These are phyloP conservation scores for Hydrotaea cyrtoneurina DNA, from an alignment of 2,888 invertebrate genomes.

Conservation along the genomic window DNA sequence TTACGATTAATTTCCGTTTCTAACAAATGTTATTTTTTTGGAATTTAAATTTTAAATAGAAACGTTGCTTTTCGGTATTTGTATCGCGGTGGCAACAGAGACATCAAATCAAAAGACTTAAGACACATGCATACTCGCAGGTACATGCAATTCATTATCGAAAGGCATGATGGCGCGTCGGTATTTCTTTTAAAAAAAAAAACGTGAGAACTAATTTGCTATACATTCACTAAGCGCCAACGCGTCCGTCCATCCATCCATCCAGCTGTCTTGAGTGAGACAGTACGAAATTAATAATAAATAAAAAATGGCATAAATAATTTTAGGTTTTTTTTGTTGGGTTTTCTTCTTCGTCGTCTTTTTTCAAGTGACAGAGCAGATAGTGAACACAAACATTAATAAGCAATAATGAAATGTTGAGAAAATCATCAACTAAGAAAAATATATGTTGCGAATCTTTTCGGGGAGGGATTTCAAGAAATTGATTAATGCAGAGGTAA, in stretches of 20 bases:
- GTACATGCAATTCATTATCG: background rate
- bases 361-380: background rate
- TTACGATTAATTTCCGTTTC: conserved; percentile 21
- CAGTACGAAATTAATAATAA: background rate
- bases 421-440: too few species aligned
- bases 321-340: background rate
- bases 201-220: conserved; percentile 42
- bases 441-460: background rate
- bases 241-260: background rate
- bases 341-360: background rate
- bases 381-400: background rate
- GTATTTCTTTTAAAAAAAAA: background rate
- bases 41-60: background rate
- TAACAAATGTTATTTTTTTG: background rate
- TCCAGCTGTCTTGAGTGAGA: background rate
- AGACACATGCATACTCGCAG: conserved; percentile 27
- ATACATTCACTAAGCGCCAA: conserved; percentile 2
- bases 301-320: background rate
- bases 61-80: background rate
- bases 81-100: background rate
- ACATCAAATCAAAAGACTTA: conserved; percentile 41
- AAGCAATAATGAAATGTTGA: background rate
- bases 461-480: background rate
- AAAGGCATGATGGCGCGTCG: background rate
- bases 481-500: background rate